Evolutionary conservation across 2,113 vertebrate genomes (phyloP).

Genomic region (Semicossyphus pulcher): DNA sequence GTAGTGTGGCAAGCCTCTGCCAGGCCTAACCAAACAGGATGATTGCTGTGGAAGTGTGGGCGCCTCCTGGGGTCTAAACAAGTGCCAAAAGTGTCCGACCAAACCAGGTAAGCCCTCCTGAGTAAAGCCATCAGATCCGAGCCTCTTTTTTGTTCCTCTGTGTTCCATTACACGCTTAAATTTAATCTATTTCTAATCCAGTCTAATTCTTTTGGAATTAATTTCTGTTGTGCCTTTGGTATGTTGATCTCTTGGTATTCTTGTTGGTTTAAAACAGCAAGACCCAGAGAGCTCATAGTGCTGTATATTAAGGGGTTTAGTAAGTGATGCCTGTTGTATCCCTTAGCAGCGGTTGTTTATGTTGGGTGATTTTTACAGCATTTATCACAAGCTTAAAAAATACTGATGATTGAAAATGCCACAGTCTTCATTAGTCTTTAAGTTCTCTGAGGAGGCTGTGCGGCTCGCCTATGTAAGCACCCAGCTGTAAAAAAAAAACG

Average conservation of each 20-base stretch:
- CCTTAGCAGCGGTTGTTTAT: conserved; percentile 32
- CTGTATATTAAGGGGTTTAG: conserved; percentile 20
- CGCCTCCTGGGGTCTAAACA: conserved; percentile 90
- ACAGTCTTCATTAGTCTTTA: conserved; percentile 37
- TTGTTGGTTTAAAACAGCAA: conserved; percentile 21
- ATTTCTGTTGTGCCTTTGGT: conserved; percentile 33
- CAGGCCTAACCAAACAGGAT: conserved; percentile 90
- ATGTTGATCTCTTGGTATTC: conserved; percentile 41
- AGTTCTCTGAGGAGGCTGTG: neutral
- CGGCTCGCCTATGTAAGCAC: conserved; percentile 14
- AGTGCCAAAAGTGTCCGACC: conserved; percentile 89
- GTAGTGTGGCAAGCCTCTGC: conserved; percentile 91
- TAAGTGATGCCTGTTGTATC: conserved; percentile 22
- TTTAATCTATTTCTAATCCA: conserved; percentile 37
- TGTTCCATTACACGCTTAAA: conserved; percentile 45
- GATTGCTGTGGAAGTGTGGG: conserved; percentile 96
- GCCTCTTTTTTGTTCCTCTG: conserved; percentile 13
- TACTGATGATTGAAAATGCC: conserved; percentile 20
- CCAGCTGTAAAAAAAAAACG: conserved; percentile 48
- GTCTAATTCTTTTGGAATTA: conserved; percentile 33
- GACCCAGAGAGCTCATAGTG: neutral
- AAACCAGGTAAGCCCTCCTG: conserved; percentile 89
- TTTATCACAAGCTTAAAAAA: too few species aligned
- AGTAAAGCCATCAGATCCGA: conserved; percentile 25
- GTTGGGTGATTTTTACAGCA: conserved; percentile 26